Evolutionary conservation across 1,140 invertebrate species (phyloP).

Genomic region (Nasonia longicornis): DNA sequence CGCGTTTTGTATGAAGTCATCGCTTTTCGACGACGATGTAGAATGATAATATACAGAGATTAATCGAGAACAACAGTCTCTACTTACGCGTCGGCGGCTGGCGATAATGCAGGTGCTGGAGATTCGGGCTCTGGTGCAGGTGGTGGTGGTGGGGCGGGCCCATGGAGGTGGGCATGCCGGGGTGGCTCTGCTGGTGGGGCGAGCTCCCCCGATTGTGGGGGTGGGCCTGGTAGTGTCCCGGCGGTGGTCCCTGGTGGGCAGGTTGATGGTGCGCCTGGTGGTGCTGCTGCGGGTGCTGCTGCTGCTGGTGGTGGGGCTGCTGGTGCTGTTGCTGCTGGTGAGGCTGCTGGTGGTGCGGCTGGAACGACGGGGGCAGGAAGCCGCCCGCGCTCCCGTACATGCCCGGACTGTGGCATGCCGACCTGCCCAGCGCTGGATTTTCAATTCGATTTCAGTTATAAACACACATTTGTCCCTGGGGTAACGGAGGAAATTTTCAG

Average conservation of each 20-base stretch:
- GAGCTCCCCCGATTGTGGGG: conserved; percentile 58
- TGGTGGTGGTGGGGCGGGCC: conserved; percentile 67
- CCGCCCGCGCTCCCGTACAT: conserved; percentile 59
- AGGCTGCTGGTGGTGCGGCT: conserved; percentile 62
- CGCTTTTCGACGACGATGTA: too few species aligned
- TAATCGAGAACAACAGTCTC: conserved; percentile 1
- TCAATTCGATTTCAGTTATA: not conserved
- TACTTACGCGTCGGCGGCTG: conserved; percentile 67
- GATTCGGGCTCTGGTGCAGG: conserved; percentile 66
- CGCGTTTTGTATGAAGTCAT: too few species aligned
- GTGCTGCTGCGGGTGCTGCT: conserved; percentile 18
- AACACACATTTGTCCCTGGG: too few species aligned
- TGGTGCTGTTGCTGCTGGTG: conserved; percentile 57
- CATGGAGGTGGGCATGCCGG: conserved; percentile 63
- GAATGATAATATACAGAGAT: too few species aligned
- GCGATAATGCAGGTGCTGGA: conserved; percentile 66
- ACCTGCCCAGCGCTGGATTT: conserved; percentile 63
- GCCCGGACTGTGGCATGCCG: conserved; percentile 71
- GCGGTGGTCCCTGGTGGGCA: conserved; percentile 54
- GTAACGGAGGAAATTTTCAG: not conserved
- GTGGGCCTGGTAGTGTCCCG: conserved; percentile 65
- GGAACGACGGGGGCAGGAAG: conserved; percentile 64
- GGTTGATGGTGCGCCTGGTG: conserved; percentile 27
- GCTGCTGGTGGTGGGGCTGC: conserved; percentile 53
- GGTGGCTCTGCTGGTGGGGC: conserved; percentile 64